Evolutionary conservation across 2,797 vertebrate species (phyloP).

Genomic region (Macropus fuliginosus): DNA sequence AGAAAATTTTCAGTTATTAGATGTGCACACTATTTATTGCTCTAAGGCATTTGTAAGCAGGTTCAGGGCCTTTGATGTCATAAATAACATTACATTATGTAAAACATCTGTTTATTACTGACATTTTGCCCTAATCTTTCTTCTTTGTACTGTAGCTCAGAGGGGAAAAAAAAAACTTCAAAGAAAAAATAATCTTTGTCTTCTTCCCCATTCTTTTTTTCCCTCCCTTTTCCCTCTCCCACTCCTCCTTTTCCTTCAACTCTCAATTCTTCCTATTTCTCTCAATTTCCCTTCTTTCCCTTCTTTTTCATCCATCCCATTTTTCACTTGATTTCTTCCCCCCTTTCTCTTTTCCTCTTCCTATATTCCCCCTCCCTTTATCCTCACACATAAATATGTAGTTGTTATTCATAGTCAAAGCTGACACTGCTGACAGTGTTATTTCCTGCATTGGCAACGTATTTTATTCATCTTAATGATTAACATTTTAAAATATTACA

Average conservation of each 20-base stretch:
- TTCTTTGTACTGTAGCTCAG: constrained; percentile 47
- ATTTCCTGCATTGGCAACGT: constrained; percentile 42
- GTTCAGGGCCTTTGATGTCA: constrained; percentile 23
- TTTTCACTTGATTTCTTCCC: background rate
- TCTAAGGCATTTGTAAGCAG: constrained; percentile 31
- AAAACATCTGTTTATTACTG: constrained; percentile 50
- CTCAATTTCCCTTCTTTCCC: background rate
- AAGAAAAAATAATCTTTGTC: background rate
- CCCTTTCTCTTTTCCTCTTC: background rate
- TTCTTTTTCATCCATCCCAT: background rate
- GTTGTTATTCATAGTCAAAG: constrained; percentile 53
- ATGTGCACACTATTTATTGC: constrained; percentile 1
- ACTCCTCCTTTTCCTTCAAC: background rate
- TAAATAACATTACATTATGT: background rate
- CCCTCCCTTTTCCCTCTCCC: background rate
- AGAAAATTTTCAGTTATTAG: background rate
- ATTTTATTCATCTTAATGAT: constrained; percentile 67
- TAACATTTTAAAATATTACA: constrained; percentile 70
- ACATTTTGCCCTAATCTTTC: constrained; percentile 25
- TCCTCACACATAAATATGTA: constrained; percentile 38
- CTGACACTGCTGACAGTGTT: constrained; percentile 33
- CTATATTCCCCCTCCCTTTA: background rate
- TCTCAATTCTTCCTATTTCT: background rate
- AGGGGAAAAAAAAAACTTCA: constrained; percentile 22
- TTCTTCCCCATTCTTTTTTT: background rate